Percentiles rank a stretch among this genome's conserved stretches.
phyloP scores from a whole-genome alignment of 1,140 invertebrate genomes.

The Achatina immaculata region DNA sequence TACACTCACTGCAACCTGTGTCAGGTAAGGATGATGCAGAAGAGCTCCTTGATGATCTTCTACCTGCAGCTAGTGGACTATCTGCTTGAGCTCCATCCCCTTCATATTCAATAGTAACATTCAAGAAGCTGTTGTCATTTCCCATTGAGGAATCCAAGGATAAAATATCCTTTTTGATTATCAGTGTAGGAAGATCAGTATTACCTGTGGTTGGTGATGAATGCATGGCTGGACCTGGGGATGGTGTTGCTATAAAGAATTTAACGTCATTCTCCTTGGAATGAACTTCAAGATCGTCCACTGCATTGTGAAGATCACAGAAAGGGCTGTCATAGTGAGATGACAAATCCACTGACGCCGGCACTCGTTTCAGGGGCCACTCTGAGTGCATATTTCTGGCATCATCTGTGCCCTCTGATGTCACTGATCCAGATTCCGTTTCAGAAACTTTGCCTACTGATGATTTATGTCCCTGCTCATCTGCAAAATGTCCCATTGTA shows the following conservation, averaged over 20 bases:
- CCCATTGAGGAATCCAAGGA: constrained; percentile 10
- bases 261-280: constrained; percentile 12
- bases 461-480: too few relatives aligned
- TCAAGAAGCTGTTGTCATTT: constrained; percentile 7
- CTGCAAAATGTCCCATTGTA: too few relatives aligned
- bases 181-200: neutral
- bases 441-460: neutral
- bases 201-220: constrained; percentile 26
- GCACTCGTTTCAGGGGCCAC: neutral
- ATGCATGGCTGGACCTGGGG: constrained; percentile 15
- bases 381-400: neutral
- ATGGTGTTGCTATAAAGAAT: constrained; percentile 20
- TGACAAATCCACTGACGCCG: neutral
- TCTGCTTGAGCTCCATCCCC: neutral
- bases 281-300: neutral
- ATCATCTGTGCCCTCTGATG: neutral
- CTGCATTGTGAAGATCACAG: neutral
- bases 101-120: constrained; percentile 28
- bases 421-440: neutral
- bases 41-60: neutral
- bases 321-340: neutral
- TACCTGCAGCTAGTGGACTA: neutral
- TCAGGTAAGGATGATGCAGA: neutral
- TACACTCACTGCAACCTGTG: neutral
- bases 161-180: constrained; percentile 22